Evolutionary conservation across 2,797 vertebrate genomes (phyloP).

Genomic region (Myripristis jacobus): DNA sequence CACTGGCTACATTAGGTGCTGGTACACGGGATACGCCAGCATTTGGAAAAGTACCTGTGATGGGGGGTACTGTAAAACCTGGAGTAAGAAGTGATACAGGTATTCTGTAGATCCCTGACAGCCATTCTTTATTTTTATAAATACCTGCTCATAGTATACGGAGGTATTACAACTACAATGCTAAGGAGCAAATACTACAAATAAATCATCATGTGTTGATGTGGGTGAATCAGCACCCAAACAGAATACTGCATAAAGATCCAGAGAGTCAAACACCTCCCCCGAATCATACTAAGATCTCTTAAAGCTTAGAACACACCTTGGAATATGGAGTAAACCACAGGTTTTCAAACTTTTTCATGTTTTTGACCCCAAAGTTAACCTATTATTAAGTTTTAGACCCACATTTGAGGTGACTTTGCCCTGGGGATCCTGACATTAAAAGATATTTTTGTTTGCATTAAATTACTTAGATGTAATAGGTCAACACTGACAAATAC

Average conservation of each 20-base stretch:
- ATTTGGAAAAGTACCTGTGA: constrained; percentile 20
- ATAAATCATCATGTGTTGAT: not conserved
- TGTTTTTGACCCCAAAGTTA: too few species aligned
- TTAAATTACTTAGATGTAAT: too few species aligned
- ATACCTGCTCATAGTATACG: too few species aligned
- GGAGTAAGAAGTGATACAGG: constrained; percentile 10
- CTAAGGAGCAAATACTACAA: constrained; percentile 1
- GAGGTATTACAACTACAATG: not conserved
- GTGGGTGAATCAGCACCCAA: not conserved
- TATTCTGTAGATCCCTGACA: not conserved
- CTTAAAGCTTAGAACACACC: constrained; percentile 25
- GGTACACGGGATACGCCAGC: constrained; percentile 19
- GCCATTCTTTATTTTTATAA: not conserved
- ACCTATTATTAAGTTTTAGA: too few species aligned
- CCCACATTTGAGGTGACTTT: too few species aligned
- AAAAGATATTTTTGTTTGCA: too few species aligned
- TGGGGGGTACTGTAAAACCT: constrained; percentile 1
- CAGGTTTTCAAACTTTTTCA: too few species aligned
- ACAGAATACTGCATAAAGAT: not conserved
- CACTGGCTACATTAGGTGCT: constrained; percentile 16
- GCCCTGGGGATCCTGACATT: too few species aligned
- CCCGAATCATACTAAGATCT: constrained; percentile 19
- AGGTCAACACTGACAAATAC: too few species aligned
- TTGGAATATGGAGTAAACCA: constrained; percentile 15
- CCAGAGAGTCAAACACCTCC: constrained; percentile 7